A percentile compares a stretch with the other conserved stretches of the same genome.
These are phyloP conservation scores for Nezara viridula DNA, from an alignment of 2,888 invertebrate genomes.

Conservation along the genomic window DNA sequence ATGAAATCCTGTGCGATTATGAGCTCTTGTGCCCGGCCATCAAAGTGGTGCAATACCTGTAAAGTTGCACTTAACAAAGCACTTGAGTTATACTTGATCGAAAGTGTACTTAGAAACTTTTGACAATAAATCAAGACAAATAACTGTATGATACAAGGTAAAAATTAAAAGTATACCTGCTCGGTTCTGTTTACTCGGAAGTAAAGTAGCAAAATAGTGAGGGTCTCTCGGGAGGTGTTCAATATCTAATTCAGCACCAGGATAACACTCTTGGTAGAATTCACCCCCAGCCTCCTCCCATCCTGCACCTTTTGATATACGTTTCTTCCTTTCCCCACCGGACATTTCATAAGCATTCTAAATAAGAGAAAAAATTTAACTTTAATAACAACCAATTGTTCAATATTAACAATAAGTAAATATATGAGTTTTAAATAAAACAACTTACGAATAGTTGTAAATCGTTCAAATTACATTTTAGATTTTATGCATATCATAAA, in stretches of 20 bases:
- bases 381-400: background rate
- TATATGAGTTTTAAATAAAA: background rate
- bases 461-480: conserved; percentile 39
- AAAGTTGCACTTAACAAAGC: too few relatives aligned
- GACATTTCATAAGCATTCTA: conserved; percentile 70
- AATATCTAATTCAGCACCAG: conserved; percentile 76
- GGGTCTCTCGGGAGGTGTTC: conserved; percentile 81
- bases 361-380: background rate
- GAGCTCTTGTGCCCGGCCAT: too few relatives aligned
- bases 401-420: background rate
- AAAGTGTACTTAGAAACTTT: too few relatives aligned
- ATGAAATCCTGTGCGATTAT: too few relatives aligned
- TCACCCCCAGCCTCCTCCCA: conserved; percentile 90
- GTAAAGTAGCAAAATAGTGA: conserved; percentile 80
- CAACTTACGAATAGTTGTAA: conserved; percentile 29
- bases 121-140: too few relatives aligned
- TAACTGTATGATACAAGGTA: background rate
- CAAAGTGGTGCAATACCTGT: too few relatives aligned
- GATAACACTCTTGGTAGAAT: conserved; percentile 89
- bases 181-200: conserved; percentile 80
- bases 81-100: too few relatives aligned
- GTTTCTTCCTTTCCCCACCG: conserved; percentile 74
- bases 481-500: conserved; percentile 26
- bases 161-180: conserved; percentile 62
- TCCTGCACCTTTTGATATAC: conserved; percentile 73